Base-by-base conservation (phyloP, 2,888 invertebrate species). In the Gibbula magus region DNA sequence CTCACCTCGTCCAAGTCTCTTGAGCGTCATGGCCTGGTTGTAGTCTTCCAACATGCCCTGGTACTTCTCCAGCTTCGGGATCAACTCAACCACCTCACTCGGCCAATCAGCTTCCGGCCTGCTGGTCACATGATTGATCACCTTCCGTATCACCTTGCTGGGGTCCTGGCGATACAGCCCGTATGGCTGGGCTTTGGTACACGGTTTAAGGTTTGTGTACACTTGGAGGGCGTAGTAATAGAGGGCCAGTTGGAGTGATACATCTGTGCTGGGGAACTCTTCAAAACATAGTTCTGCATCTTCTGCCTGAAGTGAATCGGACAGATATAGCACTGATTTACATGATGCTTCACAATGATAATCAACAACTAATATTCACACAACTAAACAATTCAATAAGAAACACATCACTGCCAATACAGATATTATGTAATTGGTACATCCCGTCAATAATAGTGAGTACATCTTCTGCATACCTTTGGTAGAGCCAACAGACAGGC, bases 401-500 rank as follows among this genome's bases (percentile, higher is more conserved):
- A n/a, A n/a, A n/a, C n/a, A n/a, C n/a, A n/a, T n/a, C n/a, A n/a
- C n/a, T n/a, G n/a, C n/a, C n/a, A n/a, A n/a, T n/a, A n/a, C n/a
- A n/a, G n/a, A n/a, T n/a, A n/a, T n/a, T n/a, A n/a, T n/a, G n/a
- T n/a, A n/a, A n/a, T n/a, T n/a, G n/a, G n/a, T n/a, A n/a, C n/a
- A n/a, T n/a, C n/a, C n/a, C n/a, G 35, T 35, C 35, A 45, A 45
- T 45, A n/a, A 18, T 22, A 18, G 10, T n/a, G 8, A 39, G 45
- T 51, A 13, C 32, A n/a, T n/a, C 16, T 53, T 25, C 20, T n/a
- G 79, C 82, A 79, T 82, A 91, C 91, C 83, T 91, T 88, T 35
- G 92, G 88, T 45, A 94, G 85, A 75, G 94, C 93, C 80, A 94
- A 86, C 25, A 95, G 92, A 88, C 94, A 94, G 0, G 94, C 92